Base-by-base conservation (phyloP, 2,888 invertebrate species). In the Nymphalis urticae region DNA sequence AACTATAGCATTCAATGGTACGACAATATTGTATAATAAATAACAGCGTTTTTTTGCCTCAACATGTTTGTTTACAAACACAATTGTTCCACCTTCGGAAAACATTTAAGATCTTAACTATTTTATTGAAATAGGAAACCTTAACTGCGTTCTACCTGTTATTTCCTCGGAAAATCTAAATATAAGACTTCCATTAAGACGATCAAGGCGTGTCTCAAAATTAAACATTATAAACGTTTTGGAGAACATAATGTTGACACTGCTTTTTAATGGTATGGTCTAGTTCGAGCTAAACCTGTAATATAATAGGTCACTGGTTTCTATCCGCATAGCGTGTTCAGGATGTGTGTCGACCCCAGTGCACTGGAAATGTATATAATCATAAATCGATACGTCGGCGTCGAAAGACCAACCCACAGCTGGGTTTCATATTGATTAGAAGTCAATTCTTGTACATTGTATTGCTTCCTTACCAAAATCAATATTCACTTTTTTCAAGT, bases 231-330 rank as follows among this genome's bases (percentile, higher is more conserved):
- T 13, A 24, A 13, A 21, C 13, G 16, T 13, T 21, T 24, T 16
- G 27, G 48, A 56, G 60, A 60, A 53, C 53, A 62, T 53, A 66
- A 24, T n/a, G 42, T 59, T 24, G 62, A 62, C 71, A 71, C 48
- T 36, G 65, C 64, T 42, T 65, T 65, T 62, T 19, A 48, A 60
- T 64, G 65, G 64, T 68, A 59, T 70, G 72, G 72, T 70, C 72
- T 72, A 70, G 72, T 67, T 72, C 69, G 65, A 65, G 65, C 64
- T 69, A 72, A 72, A 63, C 72, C 71, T 66, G 66, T 68, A 70
- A 70, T 67, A 66, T 70, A 73, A 73, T 71, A 70, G 74, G 74
- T 73, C 73, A 74, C 69, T 66, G 69, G 65, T 69, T 68, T 63
- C 58, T 54, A 65, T 70, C 72, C 68, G 68, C 63, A 65, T 72